Evolutionary conservation across 2,888 invertebrate species (phyloP).

Genomic region (Agapostemon virescens): DNA sequence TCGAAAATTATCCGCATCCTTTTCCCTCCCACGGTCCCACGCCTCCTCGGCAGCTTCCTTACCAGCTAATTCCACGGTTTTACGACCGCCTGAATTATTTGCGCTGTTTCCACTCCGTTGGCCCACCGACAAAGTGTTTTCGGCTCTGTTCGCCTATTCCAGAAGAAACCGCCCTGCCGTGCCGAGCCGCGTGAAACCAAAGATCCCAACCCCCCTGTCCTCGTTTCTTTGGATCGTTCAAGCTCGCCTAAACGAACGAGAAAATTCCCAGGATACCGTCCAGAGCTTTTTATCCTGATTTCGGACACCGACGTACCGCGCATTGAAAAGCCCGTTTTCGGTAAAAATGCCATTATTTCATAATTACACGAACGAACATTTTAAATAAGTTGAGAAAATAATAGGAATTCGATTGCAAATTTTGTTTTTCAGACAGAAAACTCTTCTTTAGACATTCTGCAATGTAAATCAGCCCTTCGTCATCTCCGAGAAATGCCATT

Average conservation of each 20-base stretch:
- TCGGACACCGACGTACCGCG: too few relatives aligned
- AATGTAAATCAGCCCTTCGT: too few relatives aligned
- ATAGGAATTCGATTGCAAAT: too few relatives aligned
- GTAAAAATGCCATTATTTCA: too few relatives aligned
- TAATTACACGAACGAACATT: too few relatives aligned
- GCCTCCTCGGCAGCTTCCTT: background rate
- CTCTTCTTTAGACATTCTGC: too few relatives aligned
- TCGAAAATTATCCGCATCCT: constrained; percentile 56
- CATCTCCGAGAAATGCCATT: too few relatives aligned
- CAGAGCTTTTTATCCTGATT: background rate
- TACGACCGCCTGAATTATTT: constrained; percentile 51
- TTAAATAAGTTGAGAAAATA: too few relatives aligned
- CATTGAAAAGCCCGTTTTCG: background rate
- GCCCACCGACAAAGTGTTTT: constrained; percentile 11
- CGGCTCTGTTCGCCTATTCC: background rate
- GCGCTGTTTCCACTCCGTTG: constrained; percentile 28
- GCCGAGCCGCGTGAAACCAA: constrained; percentile 6
- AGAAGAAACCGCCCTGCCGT: background rate
- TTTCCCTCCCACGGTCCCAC: background rate
- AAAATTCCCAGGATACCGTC: constrained; percentile 9
- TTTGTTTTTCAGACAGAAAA: too few relatives aligned
- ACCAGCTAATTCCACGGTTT: constrained; percentile 42
- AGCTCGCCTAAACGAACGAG: background rate
- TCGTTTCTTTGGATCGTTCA: background rate
- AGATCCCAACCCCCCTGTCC: background rate